Evolutionary conservation across 2,888 invertebrate genomes (phyloP).

Genomic region (Acrobasis suavella): DNA sequence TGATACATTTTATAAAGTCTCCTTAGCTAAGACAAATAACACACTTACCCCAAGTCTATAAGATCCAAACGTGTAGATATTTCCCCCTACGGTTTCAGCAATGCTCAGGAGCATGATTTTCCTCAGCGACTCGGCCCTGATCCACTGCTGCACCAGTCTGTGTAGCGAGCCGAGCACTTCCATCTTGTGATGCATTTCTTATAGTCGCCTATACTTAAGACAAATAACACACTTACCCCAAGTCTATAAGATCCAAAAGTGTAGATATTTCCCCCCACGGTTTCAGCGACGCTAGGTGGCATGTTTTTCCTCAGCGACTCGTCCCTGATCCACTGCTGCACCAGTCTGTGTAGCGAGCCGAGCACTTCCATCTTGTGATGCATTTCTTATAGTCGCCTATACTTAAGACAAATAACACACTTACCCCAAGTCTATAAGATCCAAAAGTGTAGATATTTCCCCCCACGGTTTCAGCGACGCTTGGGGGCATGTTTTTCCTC

Average conservation of each 20-base stretch:
- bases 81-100: conserved; percentile 96
- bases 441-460: conserved; percentile 99
- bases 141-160: conserved; percentile 96
- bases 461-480: conserved; percentile 94
- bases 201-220: too few relatives aligned
- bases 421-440: conserved; percentile 94
- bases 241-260: conserved; percentile 99
- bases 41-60: conserved; percentile 92
- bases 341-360: conserved; percentile 93
- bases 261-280: conserved; percentile 98
- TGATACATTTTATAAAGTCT: too few relatives aligned
- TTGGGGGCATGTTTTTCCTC: conserved; percentile 95
- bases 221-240: conserved; percentile 83
- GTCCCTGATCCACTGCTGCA: conserved; percentile 96
- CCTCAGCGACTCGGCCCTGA: conserved; percentile 91
- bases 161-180: conserved; percentile 93
- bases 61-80: conserved; percentile 99
- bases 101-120: conserved; percentile 96
- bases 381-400: too few relatives aligned
- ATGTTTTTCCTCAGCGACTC: conserved; percentile 95
- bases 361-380: conserved; percentile 91
- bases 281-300: conserved; percentile 94
- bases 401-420: conserved; percentile 36
- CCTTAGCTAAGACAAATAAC: too few relatives aligned
- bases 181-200: conserved; percentile 76